Evolutionary conservation across 1,140 invertebrate genomes (phyloP).

Genomic region (Gonatopus flavifemur): DNA sequence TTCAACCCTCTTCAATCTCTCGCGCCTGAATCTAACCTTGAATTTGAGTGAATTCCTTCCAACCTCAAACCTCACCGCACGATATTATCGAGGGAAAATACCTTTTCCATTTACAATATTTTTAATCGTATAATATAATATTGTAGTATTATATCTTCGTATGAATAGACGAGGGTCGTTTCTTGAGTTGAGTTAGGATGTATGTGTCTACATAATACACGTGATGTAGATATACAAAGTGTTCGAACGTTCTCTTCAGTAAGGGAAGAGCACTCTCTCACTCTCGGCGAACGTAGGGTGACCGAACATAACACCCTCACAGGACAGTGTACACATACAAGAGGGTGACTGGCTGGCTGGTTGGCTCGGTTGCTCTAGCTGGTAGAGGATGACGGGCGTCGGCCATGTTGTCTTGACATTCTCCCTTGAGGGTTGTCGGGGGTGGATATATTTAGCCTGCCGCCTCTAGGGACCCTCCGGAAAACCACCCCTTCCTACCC

Average conservation of each 20-base stretch:
- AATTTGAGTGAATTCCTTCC: not conserved
- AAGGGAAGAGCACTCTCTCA: too few relatives aligned
- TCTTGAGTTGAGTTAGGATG: too few relatives aligned
- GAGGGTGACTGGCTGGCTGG: conserved; percentile 14
- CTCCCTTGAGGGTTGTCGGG: conserved; percentile 54
- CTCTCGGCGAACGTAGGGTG: conserved; percentile 34
- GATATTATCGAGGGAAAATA: too few relatives aligned
- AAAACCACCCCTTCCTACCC: conserved; percentile 44
- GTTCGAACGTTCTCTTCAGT: conserved; percentile 51
- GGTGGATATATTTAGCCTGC: conserved; percentile 60
- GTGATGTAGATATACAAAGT: too few relatives aligned
- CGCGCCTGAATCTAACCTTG: not conserved
- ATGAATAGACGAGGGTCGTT: too few relatives aligned
- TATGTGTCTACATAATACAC: too few relatives aligned
- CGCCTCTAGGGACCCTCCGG: conserved; percentile 55
- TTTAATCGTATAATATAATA: too few relatives aligned
- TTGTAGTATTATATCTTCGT: too few relatives aligned
- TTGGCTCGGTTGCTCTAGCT: conserved; percentile 25
- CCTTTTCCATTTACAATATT: too few relatives aligned
- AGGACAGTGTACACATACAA: conserved; percentile 50
- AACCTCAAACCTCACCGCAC: too few relatives aligned
- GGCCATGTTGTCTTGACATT: conserved; percentile 61
- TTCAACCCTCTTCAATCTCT: not conserved
- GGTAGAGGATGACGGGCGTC: conserved; percentile 58
- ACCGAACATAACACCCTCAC: too few relatives aligned